Base-by-base conservation (phyloP, 2,888 invertebrate species). In the Aporophyla nigra region DNA sequence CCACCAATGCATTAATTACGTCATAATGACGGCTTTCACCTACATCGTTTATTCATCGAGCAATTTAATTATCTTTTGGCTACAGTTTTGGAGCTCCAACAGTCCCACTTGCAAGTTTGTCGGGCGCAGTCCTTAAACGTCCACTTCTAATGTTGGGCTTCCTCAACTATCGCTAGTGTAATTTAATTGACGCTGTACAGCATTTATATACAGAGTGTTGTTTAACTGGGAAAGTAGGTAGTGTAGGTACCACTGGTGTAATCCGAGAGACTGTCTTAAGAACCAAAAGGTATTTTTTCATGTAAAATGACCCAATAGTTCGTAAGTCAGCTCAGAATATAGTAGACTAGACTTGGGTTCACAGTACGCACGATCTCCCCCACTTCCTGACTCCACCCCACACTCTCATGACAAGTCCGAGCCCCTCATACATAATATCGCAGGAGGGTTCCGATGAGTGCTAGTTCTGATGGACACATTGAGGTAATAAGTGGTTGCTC, bases 401-500 rank as follows among this genome's bases (percentile, higher is more conserved):
- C 24, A 21, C 40, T 24, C 14, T 67, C 2, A 76, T 67, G 21
- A 68, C 27, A 27, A 51, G n/a, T 3, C 33, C 33, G 19, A 63
- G 33, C 59, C 58, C 43, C 72, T 21, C 33, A 33, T 24, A 24
- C 16, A 54, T 19, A n/a, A 33, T 33, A 40, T 12, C 59, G 27
- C 14, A 7, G 21, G 24, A n/a, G 43, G 12, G 27, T 6, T 14
- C 46, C 56, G 46, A 66, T 43, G 46, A 72, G 61, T n/a, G 40
- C 33, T 27, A 33, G 61, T 61, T 62, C 46, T 58, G 69, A 71
- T 62, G 69, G 68, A 61, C 54, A 79, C 53, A 12, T 70, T 16
- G 43, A 12, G 9, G 19, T 73, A 80, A 84, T 84, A n/a, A 79
- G 27, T 33, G 66, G 49, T 58, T 59, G n/a, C 53, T 67, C 46